Evolutionary conservation across 2,113 vertebrate genomes (phyloP).

Genomic region (Microcebus tavaratra): DNA sequence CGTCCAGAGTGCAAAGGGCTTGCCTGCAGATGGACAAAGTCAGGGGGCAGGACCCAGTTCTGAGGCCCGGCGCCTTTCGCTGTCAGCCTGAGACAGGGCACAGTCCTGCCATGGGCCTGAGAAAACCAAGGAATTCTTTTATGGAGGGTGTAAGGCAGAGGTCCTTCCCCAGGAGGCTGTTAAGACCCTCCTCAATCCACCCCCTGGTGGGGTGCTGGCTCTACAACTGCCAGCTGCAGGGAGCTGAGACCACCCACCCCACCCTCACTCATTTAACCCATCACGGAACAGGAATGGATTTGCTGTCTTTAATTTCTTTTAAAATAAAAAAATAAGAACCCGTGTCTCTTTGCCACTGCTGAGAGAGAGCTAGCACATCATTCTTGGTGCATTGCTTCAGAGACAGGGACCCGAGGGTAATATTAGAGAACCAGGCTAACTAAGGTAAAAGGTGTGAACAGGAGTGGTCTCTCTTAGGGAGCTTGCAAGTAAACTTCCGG

Average conservation of each 20-base stretch:
- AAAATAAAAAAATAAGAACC: background rate
- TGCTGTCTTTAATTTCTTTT: background rate
- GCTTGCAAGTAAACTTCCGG: background rate
- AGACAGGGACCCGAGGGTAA: background rate
- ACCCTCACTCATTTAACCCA: background rate
- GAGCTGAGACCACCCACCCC: background rate
- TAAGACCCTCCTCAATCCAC: background rate
- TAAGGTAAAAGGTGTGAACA: rapidly evolving
- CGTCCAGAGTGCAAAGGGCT: background rate
- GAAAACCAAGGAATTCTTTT: background rate
- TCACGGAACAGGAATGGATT: background rate
- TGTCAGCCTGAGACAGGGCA: too few species aligned
- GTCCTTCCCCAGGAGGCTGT: background rate
- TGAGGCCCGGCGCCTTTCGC: background rate
- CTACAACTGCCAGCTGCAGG: background rate
- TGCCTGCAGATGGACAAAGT: background rate
- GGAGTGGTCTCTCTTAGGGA: background rate
- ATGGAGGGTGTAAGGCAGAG: too few species aligned
- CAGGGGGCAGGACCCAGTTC: background rate
- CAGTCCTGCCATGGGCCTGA: background rate
- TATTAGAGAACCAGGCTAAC: background rate
- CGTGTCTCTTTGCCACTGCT: background rate
- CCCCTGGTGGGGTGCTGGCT: background rate
- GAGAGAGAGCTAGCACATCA: background rate
- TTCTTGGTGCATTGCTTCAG: background rate